Conservation (phyloP, 2,797 vertebrate species). For the Urosaurus nigricauda region DNA sequence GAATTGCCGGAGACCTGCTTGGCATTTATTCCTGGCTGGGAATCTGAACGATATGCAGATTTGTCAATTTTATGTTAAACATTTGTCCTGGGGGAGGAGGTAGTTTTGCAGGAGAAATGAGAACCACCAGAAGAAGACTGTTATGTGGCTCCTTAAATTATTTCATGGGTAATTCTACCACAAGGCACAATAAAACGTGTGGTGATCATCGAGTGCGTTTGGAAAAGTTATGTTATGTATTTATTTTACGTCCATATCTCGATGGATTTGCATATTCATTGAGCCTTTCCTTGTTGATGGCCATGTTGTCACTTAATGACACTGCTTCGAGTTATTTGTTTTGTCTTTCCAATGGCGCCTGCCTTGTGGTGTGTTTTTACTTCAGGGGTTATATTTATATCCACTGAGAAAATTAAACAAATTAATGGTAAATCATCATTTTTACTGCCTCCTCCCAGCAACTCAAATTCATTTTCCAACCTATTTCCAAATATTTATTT, state of each 20-base stretch:
- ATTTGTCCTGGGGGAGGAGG: slow-evolving; percentile 4
- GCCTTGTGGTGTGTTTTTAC: slow-evolving; percentile 3
- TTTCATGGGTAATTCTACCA: slow-evolving; percentile 22
- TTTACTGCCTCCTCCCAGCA: background rate
- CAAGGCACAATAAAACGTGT: slow-evolving; percentile 37
- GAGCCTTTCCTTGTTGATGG: background rate
- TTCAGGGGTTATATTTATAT: background rate
- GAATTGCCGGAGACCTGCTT: background rate
- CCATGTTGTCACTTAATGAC: slow-evolving; percentile 20
- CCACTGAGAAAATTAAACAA: slow-evolving; percentile 31
- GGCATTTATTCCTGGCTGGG: slow-evolving; percentile 24
- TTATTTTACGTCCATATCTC: slow-evolving; percentile 29
- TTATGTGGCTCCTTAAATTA: slow-evolving; percentile 40
- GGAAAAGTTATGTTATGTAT: slow-evolving; percentile 29
- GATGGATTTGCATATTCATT: background rate
- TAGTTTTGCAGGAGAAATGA: slow-evolving; percentile 43
- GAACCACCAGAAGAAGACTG: slow-evolving; percentile 33
- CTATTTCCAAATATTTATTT: background rate
- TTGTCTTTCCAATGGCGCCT: slow-evolving; percentile 21
- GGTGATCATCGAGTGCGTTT: slow-evolving; percentile 20
- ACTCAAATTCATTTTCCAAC: background rate
- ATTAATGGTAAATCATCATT: slow-evolving; percentile 30
- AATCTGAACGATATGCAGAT: slow-evolving; percentile 25
- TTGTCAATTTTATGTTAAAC: slow-evolving; percentile 19
- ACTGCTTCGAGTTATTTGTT: slow-evolving; percentile 24